Evolutionary conservation across 2,797 vertebrate species (phyloP), one percentile per base, ranked within the genome.

Genomic region (Parambassis ranga): DNA sequence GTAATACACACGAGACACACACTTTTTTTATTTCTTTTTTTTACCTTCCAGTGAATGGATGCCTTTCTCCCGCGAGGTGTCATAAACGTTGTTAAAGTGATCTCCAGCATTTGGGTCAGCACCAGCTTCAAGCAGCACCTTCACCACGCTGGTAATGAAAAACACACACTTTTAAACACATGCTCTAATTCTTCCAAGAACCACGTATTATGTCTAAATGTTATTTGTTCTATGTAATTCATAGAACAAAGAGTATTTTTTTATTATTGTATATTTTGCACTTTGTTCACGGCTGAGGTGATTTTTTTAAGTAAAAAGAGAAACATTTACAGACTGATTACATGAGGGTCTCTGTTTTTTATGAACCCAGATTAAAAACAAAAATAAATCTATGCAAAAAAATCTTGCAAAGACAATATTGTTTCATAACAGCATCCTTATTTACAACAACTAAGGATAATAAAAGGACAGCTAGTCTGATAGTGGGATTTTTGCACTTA

Each of bases 31-130:
- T 28, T 24, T 16, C 38, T 10, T 13, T 14, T 52, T 46, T 52
- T 71, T 59, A 98, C 97, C 96, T 95, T 99, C 95, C 58, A 98
- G 84, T 4, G 97, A 98, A 79, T 98, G 96, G 62, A 97, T 87
- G 38, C 94, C 94, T 66, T 94, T 96, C 50, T 96, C 94, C 71
- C 94, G 93, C 7, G 97, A 95, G 0, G 90, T 94, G 83, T 96
- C 95, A 5, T 97, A 97, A 48, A 98, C 94, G 4, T 93, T 99
- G 89, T 92, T 96, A 91, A 99, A 99, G 52, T 96, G 83, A 5
- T 98, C 97, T 1, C 96, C 97, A 0, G 94, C 89, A 74, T 97
- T 97, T 10, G 95, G 96, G 65, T 98, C 95, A 0, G 96, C 95
- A 0, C 94, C 93, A 0, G 94, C 94, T 8, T 92, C 92, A 0